A percentile compares a stretch with the other conserved stretches of the same genome.
Evolutionary conservation across 1,140 invertebrate genomes (phyloP).

Genomic region (Bicyclus anynana): DNA sequence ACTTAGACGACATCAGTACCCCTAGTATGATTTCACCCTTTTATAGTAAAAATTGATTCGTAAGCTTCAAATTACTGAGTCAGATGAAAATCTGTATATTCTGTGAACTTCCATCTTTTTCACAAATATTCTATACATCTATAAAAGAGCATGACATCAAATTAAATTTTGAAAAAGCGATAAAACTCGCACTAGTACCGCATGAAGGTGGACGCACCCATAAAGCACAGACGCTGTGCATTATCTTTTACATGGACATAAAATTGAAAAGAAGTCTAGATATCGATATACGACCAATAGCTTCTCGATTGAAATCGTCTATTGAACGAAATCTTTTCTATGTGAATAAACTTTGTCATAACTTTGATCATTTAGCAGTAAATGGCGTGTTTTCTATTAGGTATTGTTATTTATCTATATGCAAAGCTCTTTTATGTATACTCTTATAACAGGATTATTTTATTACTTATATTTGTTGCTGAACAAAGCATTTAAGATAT

Average conservation of each 20-base stretch:
- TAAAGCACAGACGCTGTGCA: constrained; percentile 14
- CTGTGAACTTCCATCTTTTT: too few relatives aligned
- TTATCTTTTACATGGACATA: constrained; percentile 18
- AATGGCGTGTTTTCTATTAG: not conserved
- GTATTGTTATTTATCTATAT: not conserved
- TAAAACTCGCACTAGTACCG: too few relatives aligned
- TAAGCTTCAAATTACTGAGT: too few relatives aligned
- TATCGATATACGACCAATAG: constrained; percentile 13
- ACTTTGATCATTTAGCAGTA: constrained; percentile 9
- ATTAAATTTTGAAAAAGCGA: too few relatives aligned
- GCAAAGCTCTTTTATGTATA: not conserved
- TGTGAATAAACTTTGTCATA: constrained; percentile 15
- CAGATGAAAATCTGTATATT: too few relatives aligned
- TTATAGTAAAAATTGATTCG: too few relatives aligned
- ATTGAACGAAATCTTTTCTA: constrained; percentile 15
- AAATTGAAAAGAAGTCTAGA: constrained; percentile 20
- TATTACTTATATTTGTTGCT: too few relatives aligned
- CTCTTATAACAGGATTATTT: too few relatives aligned
- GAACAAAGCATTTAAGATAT: too few relatives aligned
- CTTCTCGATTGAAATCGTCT: constrained; percentile 13
- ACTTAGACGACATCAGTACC: constrained; percentile 5
- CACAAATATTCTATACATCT: too few relatives aligned
- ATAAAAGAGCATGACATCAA: too few relatives aligned
- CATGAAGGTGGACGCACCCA: constrained; percentile 13
- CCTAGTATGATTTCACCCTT: too few relatives aligned